Percentiles rank a stretch among this genome's conserved stretches.
Evolutionary conservation across 2,113 vertebrate genomes (phyloP).

Genomic region (Rhabdornis inornatus): DNA sequence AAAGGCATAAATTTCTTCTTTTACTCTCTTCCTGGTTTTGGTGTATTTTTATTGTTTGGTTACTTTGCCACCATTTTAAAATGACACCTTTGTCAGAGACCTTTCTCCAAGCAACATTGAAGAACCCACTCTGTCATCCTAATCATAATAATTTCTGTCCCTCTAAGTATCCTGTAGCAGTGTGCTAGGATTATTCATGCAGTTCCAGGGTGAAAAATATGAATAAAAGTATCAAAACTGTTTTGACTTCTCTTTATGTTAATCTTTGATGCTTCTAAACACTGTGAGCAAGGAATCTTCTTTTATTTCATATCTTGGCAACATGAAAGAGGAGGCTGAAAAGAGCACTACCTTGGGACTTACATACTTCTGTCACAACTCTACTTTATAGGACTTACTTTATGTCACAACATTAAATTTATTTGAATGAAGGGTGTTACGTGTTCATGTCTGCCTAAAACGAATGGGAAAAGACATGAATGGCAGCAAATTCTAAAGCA

Average conservation of each 20-base stretch:
- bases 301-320: neutral
- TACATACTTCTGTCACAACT: neutral
- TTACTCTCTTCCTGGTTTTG: neutral
- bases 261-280: neutral
- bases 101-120: neutral
- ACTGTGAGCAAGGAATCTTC: neutral
- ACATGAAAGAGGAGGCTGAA: neutral
- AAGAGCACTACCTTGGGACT: neutral
- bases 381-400: neutral
- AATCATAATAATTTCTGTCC: neutral
- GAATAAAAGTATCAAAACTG: neutral
- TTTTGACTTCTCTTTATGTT: neutral
- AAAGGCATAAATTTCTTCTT: neutral
- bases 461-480: neutral
- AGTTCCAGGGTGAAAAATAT: neutral
- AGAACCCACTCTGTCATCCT: neutral
- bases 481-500: neutral
- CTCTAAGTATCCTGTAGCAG: neutral
- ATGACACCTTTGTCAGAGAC: neutral
- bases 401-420: conserved; percentile 1
- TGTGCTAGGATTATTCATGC: neutral
- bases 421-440: neutral
- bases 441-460: neutral
- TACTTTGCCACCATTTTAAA: neutral
- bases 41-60: neutral